Base-by-base conservation (phyloP, 2,113 vertebrate genomes). In the Apus apus region DNA sequence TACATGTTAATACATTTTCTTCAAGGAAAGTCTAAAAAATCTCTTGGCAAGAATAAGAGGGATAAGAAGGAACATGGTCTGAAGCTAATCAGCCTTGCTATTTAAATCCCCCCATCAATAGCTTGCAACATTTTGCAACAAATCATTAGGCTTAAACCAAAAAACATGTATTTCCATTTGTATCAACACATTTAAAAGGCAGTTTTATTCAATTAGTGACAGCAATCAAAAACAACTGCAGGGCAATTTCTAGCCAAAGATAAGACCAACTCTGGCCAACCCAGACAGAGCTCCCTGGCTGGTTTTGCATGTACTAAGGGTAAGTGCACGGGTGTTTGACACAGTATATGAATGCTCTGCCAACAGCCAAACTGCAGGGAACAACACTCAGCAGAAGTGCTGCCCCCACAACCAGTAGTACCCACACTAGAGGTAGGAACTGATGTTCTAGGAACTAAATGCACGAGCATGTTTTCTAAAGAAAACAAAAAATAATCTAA, bases 341-440 rank as follows among this genome's bases (percentile, higher is more conserved):
- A 70, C 16, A 25, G 43, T 1, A 19, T 0, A 0, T 2, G 29
- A 76, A 56, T 8, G 26, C 19, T 36, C 51, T 62, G 64, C 43
- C 38, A 77, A 50, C 2, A 90, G 40, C n/a, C 85, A 77, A 21
- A 40, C 21, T 15, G 50, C 32, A 89, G 45, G 22, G 26, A 73
- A 32, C 6, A 57, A 40, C 0, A 0, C 3, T 53, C 30, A 9
- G 1, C 3, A 18, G 17, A 40, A 13, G 5, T 29, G 19, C 21
- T 60, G 51, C 9, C 43, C 17, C 61, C 26, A 43, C 22, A 20
- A 15, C 30, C 16, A 30, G 7, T 2, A 1, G 9, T 18, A 73
- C 23, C 56, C 27, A 74, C 22, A 26, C 26, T 27, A 1, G 4
- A 46, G 6, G 18, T 1, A 13, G n/a, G 22, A 67, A 62, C 57